Conservation (phyloP, 1,140 invertebrate genomes). For the Drosophila nikananu region DNA sequence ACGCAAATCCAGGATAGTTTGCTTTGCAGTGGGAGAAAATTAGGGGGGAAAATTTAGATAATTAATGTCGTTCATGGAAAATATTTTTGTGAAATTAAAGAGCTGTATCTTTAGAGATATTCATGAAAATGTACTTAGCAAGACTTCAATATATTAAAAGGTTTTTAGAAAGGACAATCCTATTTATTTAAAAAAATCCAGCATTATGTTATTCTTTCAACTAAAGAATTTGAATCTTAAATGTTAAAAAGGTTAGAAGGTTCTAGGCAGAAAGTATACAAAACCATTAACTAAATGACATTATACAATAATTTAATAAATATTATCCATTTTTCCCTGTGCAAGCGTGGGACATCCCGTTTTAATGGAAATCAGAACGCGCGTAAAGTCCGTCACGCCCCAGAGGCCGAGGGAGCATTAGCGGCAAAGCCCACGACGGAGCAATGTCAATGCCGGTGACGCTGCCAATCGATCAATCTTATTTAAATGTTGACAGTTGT, state of each 20-base stretch:
- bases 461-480: conserved; percentile 80
- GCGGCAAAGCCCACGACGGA: conserved; percentile 32
- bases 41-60: not conserved
- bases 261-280: too few relatives aligned
- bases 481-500: conserved; percentile 84
- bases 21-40: conserved; percentile 12
- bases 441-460: conserved; percentile 40
- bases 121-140: not conserved
- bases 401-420: conserved; percentile 27
- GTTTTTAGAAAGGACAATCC: not conserved
- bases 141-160: too few relatives aligned
- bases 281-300: not conserved
- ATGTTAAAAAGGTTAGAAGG: not conserved
- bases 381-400: conserved; percentile 42
- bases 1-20: conserved; percentile 5
- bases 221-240: too few relatives aligned
- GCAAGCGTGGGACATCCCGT: conserved; percentile 28
- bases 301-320: not conserved
- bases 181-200: not conserved
- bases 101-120: not conserved
- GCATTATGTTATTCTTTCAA: too few relatives aligned
- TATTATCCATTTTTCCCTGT: not conserved
- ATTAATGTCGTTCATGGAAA: not conserved
- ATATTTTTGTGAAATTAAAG: not conserved
- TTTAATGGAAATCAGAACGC: conserved; percentile 61